Evolutionary conservation across 2,113 vertebrate genomes (phyloP).

Genomic region (Aegithalos caudatus): DNA sequence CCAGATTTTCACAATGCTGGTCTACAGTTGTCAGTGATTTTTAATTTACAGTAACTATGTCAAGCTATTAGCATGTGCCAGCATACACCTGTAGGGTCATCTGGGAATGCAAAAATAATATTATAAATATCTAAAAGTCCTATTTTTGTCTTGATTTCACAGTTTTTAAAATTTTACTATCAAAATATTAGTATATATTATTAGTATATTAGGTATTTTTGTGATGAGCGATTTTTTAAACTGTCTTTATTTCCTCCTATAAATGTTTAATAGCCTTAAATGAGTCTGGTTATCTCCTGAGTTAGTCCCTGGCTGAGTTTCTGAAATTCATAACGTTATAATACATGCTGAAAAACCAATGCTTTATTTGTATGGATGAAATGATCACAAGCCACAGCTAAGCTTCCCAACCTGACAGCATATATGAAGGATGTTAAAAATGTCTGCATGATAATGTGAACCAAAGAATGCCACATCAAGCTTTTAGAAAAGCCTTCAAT

Average conservation of each 20-base stretch:
- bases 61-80: background rate
- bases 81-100: background rate
- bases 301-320: background rate
- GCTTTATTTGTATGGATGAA: conserved; percentile 40
- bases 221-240: background rate
- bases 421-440: background rate
- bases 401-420: background rate
- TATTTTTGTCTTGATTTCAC: background rate
- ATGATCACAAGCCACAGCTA: background rate
- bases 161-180: background rate
- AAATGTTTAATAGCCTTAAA: background rate
- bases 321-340: conserved; percentile 11
- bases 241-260: background rate
- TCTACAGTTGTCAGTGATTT: background rate
- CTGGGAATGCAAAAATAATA: background rate
- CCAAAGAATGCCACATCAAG: background rate
- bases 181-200: no score
- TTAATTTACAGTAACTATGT: background rate
- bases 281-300: background rate
- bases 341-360: background rate
- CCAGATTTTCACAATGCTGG: background rate
- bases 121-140: background rate
- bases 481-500: background rate
- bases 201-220: background rate
- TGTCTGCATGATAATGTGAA: background rate